These are phyloP conservation scores for Cerceris ruficornis DNA, from an alignment of 2,888 invertebrate genomes.

Conservation along the genomic window DNA sequence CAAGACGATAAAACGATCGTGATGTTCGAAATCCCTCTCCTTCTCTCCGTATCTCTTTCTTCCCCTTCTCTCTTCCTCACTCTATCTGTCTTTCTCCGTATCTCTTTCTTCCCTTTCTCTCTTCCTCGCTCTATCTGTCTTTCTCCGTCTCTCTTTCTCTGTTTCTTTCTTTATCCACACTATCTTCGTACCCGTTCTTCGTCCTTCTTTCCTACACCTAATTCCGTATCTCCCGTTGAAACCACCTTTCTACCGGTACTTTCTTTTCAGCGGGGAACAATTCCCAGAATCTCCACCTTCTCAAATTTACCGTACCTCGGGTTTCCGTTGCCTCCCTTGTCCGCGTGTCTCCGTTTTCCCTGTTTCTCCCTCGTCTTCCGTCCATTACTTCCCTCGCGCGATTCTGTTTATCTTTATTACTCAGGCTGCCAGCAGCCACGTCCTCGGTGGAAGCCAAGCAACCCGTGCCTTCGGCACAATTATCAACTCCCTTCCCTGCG, in stretches of 20 bases:
- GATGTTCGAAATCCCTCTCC: slow-evolving; percentile 45
- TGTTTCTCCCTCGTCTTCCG: slow-evolving; percentile 5
- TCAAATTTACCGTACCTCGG: neutral
- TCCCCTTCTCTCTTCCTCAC: neutral
- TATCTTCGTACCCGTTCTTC: neutral
- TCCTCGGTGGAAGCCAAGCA: slow-evolving; percentile 26
- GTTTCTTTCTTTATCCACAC: neutral
- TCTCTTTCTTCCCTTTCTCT: neutral
- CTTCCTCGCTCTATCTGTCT: neutral
- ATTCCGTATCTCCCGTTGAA: no score
- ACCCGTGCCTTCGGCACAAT: slow-evolving; percentile 49
- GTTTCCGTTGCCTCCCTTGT: slow-evolving; percentile 1
- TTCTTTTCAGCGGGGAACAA: no score
- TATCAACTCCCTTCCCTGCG: slow-evolving; percentile 50
- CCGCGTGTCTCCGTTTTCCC: slow-evolving; percentile 5
- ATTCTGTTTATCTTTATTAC: slow-evolving; percentile 74
- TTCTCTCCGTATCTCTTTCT: slow-evolving; percentile 5
- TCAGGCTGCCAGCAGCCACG: slow-evolving; percentile 41
- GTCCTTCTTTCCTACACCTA: no score
- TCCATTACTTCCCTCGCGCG: slow-evolving; percentile 45
- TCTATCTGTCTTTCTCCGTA: neutral
- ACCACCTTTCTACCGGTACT: no score
- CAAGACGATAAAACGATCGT: slow-evolving; percentile 66
- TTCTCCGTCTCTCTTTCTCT: neutral
- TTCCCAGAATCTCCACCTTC: no score